Percentiles rank a stretch among this genome's conserved stretches.
These are phyloP conservation scores for Psittacula cyanocephala DNA, from an alignment of 2,113 vertebrate species.

Conservation along the genomic window DNA sequence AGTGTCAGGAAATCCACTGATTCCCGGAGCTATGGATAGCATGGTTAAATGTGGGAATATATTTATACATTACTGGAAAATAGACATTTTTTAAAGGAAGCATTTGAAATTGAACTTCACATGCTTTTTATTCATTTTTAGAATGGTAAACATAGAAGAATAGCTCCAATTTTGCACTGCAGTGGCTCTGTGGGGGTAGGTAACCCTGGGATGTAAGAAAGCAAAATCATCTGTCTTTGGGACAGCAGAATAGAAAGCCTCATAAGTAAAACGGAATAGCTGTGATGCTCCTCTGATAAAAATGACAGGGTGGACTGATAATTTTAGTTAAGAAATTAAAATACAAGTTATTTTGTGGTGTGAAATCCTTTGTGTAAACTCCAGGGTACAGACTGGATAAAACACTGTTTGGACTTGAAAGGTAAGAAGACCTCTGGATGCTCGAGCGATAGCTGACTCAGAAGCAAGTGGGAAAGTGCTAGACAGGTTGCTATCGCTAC, in stretches of 20 bases:
- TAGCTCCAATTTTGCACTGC: background rate
- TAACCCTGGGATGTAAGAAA: background rate
- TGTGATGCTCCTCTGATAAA: background rate
- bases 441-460: background rate
- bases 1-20: slow-evolving; percentile 27
- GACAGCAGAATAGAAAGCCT: background rate
- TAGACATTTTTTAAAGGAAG: background rate
- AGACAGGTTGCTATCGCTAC: background rate
- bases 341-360: background rate
- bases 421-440: background rate
- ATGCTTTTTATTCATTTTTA: background rate
- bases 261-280: background rate
- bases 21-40: background rate
- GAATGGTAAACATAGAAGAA: background rate
- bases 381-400: background rate
- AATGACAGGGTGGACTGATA: background rate
- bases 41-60: background rate
- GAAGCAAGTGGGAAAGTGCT: background rate
- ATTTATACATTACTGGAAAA: background rate
- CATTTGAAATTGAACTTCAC: background rate
- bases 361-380: background rate
- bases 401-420: background rate
- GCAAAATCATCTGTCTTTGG: background rate
- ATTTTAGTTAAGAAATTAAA: background rate
- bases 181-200: background rate